A percentile compares a stretch with the other conserved stretches of the same genome.
Conservation (phyloP, 2,797 vertebrate species). For the Ictinia mississippiensis region DNA sequence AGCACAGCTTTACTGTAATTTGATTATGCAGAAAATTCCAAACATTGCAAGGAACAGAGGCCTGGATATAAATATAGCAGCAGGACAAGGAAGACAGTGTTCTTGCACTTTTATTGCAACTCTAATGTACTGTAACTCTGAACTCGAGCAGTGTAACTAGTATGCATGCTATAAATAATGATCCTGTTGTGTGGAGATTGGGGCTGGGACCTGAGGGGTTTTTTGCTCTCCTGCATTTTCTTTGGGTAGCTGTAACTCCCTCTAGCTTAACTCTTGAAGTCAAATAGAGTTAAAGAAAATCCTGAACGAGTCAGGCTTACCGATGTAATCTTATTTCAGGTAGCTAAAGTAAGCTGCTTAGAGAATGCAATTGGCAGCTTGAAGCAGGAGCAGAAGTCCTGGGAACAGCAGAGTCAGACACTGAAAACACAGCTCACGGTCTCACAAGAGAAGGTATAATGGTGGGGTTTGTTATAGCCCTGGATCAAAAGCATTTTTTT, state of each 20-base stretch:
- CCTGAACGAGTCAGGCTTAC: background rate
- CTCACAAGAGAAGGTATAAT: slow-evolving; percentile 83
- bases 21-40: background rate
- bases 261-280: background rate
- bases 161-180: background rate
- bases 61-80: background rate
- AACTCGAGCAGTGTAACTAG: background rate
- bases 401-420: slow-evolving; percentile 77
- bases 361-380: slow-evolving; percentile 78
- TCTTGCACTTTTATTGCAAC: background rate
- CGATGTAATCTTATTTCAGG: slow-evolving; percentile 6
- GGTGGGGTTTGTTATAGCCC: background rate
- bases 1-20: background rate
- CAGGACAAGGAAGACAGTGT: slow-evolving; percentile 12
- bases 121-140: background rate
- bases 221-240: background rate
- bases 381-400: slow-evolving; percentile 78
- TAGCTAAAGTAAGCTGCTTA: slow-evolving; percentile 72
- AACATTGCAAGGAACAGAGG: background rate
- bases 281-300: background rate
- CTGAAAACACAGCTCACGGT: slow-evolving; percentile 78
- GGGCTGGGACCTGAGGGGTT: background rate
- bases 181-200: background rate
- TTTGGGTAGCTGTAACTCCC: background rate
- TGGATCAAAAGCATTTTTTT: background rate